Percentiles rank a stretch among this genome's conserved stretches.
Conservation (phyloP, 2,888 invertebrate genomes). For the Platynereis dumerilii region DNA sequence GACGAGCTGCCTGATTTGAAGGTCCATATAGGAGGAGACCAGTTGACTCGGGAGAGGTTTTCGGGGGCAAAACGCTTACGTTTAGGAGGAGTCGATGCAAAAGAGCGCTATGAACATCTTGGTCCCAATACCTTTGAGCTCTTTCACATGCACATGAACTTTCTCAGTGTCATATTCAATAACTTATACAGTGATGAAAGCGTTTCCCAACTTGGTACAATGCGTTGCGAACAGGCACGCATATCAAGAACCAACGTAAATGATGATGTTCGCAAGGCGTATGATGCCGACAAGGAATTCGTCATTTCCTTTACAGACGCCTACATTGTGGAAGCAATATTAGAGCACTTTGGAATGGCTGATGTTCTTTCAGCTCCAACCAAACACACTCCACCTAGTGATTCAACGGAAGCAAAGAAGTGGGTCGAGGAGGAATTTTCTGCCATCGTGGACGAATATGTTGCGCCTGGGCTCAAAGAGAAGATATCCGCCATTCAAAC, state of each 20-base stretch:
- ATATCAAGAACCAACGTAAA: conserved; percentile 31
- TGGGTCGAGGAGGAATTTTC: conserved; percentile 27
- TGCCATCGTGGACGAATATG: conserved; percentile 18
- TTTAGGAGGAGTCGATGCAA: neutral
- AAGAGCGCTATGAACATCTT: conserved; percentile 27
- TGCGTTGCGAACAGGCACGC: conserved; percentile 26
- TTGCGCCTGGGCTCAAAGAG: conserved; percentile 3
- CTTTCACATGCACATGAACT: conserved; percentile 37
- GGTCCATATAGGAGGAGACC: conserved; percentile 37
- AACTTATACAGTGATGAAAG: conserved; percentile 28
- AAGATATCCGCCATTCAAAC: neutral
- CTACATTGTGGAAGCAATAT: conserved; percentile 31
- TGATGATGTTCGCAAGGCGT: conserved; percentile 30
- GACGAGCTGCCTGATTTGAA: neutral
- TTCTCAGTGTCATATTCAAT: conserved; percentile 25
- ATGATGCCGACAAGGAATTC: conserved; percentile 36
- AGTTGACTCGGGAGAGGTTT: conserved; percentile 34
- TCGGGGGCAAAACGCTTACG: conserved; percentile 23
- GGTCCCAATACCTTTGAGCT: conserved; percentile 32
- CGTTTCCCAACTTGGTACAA: conserved; percentile 29
- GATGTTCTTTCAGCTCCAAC: conserved; percentile 1
- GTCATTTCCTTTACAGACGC: conserved; percentile 28
- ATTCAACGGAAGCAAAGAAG: neutral
- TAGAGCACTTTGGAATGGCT: conserved; percentile 32
- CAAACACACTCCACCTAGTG: neutral